Conservation (phyloP, 2,797 vertebrate genomes). For the Coregonus ussuriensis region DNA sequence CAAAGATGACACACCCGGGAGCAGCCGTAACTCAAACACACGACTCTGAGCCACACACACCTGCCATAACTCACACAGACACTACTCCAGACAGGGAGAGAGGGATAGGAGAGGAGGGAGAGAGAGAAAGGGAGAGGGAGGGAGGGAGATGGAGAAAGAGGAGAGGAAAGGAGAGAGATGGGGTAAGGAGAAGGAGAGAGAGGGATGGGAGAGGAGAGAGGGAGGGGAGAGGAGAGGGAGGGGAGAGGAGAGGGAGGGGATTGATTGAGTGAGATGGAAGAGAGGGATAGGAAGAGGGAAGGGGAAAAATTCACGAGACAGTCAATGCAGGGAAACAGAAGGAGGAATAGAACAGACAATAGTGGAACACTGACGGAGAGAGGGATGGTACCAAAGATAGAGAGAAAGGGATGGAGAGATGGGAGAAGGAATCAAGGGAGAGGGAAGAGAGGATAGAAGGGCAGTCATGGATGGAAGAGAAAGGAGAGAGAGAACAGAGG, state of each 20-base stretch:
- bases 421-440: background rate
- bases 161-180: background rate
- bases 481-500: background rate
- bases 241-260: slow-evolving; percentile 4
- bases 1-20: slow-evolving; percentile 70
- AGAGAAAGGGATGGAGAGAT: background rate
- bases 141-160: no score
- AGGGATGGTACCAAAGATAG: background rate
- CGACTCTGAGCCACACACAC: slow-evolving; percentile 63
- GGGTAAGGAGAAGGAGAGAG: slow-evolving; percentile 10
- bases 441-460: slow-evolving; percentile 10
- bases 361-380: background rate
- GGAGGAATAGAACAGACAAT: background rate
- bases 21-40: slow-evolving; percentile 73
- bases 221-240: slow-evolving; percentile 7
- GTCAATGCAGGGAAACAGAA: background rate
- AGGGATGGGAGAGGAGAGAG: slow-evolving; percentile 46
- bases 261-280: background rate
- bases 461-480: slow-evolving; percentile 18
- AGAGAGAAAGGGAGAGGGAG: background rate
- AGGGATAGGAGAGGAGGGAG: slow-evolving; percentile 46
- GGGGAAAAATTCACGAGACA: background rate
- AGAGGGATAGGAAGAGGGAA: background rate
- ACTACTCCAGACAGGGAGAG: slow-evolving; percentile 57
- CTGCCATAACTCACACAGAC: slow-evolving; percentile 58